Conservation (phyloP, 30 jellyfish, hydroid and myxozoan species). For the Turritopsis rubra region DNA sequence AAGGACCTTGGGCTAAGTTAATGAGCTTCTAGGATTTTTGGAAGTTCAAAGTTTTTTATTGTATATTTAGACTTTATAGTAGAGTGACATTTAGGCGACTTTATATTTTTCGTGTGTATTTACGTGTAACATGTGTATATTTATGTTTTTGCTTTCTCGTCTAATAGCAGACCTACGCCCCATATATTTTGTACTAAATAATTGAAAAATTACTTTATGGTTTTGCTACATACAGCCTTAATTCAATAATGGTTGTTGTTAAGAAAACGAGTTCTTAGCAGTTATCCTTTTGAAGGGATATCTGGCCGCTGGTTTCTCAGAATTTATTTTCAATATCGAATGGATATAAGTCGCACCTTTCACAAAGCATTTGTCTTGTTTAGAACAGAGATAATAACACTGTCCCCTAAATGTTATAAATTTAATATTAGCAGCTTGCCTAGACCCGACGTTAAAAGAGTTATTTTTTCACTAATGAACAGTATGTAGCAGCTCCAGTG, state of each 20-base stretch:
- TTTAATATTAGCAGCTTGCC: not conserved
- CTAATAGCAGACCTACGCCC: not conserved
- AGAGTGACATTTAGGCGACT: not conserved
- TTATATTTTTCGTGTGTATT: not conserved
- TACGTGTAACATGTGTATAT: not conserved
- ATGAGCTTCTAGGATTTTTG: not conserved
- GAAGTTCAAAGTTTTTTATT: not conserved
- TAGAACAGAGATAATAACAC: not conserved
- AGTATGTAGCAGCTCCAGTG: not conserved
- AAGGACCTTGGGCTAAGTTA: not conserved
- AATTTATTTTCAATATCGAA: not conserved
- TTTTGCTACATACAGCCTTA: not conserved
- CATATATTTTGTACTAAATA: not conserved
- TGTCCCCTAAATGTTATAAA: not conserved
- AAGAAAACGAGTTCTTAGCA: not conserved
- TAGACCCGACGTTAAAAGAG: not conserved
- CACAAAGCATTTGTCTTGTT: not conserved
- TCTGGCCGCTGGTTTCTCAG: not conserved
- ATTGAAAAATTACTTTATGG: too few relatives aligned
- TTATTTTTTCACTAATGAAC: not conserved
- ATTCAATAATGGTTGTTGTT: not conserved
- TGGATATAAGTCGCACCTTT: not conserved
- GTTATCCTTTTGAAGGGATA: not conserved
- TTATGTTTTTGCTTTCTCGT: not conserved
- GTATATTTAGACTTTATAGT: not conserved